Base-by-base conservation (phyloP, 2,888 invertebrate species). In the Philhelius pedissequus region DNA sequence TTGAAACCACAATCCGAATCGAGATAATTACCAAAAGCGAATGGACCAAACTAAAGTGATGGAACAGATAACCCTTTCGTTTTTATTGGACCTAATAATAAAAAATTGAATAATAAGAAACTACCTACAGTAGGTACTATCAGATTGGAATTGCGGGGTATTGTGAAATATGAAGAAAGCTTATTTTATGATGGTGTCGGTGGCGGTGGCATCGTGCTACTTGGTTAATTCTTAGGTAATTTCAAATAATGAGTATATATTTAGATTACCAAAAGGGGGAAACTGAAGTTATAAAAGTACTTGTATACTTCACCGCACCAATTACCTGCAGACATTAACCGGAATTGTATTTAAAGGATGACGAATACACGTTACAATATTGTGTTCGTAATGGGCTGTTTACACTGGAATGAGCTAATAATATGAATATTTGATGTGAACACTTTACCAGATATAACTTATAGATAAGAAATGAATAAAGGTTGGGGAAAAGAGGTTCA, bases 1-100 rank as follows among this genome's bases (percentile, higher is more conserved):
- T 54, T 73, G 32, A 78, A 83, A 78, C 74, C 78, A 74, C 73
- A 69, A 60, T 83, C 64, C 69, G 71, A 43, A 30, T 75, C 68
- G 69, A 78, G 56, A 74, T 83, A 70, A 83, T 82, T 73, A 64
- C 64, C 25, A 5, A 25, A 22, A 32, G 22, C 43, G 58, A 75
- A 79, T 83, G 74, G 79, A 70, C 83, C 74, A 43, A 60, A 30
- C 66, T 20, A 22, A 32, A 32, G 9, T 32, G 20, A 35, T 11
- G 38, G 35, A 76, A 50, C 18, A 48, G 62, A 64, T 48, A 76
- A 62, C 60, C 22, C 30, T 80, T 80, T 66, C 45, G 54, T 68
- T 54, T 71, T 78, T 45, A 54, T 35, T 40, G 71, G 56, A 45
- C n/a, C 25, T 75, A 70, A 79, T 83, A 75, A 62, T n/a, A 18